Evolutionary conservation across 2,888 invertebrate genomes (phyloP), one percentile per base, ranked within the genome.

Genomic region (Cataglyphis albicans): DNA sequence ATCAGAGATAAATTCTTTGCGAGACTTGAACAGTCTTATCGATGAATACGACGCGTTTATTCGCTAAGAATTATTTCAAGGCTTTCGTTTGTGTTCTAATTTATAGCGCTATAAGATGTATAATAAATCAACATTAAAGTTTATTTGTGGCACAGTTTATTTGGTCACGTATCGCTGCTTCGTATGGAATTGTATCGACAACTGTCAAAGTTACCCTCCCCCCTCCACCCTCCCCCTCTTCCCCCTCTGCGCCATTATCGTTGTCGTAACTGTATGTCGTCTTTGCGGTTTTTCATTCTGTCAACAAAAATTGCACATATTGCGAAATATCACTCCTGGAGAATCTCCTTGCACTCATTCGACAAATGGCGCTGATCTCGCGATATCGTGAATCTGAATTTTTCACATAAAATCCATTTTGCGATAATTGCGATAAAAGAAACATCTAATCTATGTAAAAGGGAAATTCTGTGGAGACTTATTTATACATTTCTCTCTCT

Each of bases 331-430:
- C 35, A n/a, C 10, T 67, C 15, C 7, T 44, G 12, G 6, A 2
- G 5, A 65, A 59, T 59, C 68, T 57, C 18, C 32, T 78, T 9
- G 55, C 41, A 41, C 15, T 64, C 57, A 21, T 68, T 57, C 18
- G 57, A 21, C 38, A n/a, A 59, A 15, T 44, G 21, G 6, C n/a
- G 44, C 7, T 59, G 15, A 59, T 59, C 18, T 25, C 12, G 29
- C 21, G 18, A 21, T 65, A 21, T 68, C 57, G 29, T 38, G 7
- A 65, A 44, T 59, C 18, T 21, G 15, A 12, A 15, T 10, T 67
- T 48, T 29, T 48, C 48, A 18, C 35, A 55, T 61, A 38, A 41
- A 38, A 25, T 3, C n/a, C 15, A 5, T 32, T 1, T 59, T 12
- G n/a, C 6, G 29, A 52, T 64, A 52, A 76, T 4, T n/a, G 38